Evolutionary conservation across 1,140 invertebrate species (phyloP).

Genomic region (Caenorhabditis latens): DNA sequence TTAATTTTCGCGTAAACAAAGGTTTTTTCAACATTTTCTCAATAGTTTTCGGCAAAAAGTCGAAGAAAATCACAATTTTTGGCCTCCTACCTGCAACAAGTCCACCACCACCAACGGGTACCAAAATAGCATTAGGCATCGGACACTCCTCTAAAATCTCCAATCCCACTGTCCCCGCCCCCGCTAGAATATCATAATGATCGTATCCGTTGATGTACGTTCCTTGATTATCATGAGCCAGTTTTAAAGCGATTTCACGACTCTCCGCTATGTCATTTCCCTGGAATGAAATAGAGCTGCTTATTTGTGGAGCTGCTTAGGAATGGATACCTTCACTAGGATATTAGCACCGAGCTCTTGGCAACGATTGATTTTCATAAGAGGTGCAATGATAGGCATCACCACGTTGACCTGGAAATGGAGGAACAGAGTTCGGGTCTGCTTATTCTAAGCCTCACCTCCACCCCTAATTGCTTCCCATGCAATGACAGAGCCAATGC

Average conservation of each 20-base stretch:
- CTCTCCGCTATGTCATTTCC: constrained; percentile 59
- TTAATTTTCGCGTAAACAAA: no score
- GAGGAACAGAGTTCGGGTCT: neutral
- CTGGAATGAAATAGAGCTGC: neutral
- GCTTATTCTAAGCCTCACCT: neutral
- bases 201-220: constrained; percentile 80
- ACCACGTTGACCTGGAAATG: constrained; percentile 87
- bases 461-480: constrained; percentile 83
- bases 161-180: constrained; percentile 89
- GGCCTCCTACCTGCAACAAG: constrained; percentile 84
- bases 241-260: constrained; percentile 57
- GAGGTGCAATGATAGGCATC: constrained; percentile 89
- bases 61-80: no score
- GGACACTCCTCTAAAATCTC: constrained; percentile 85
- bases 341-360: constrained; percentile 87
- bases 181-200: constrained; percentile 90
- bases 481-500: constrained; percentile 89
- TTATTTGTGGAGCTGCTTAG: neutral
- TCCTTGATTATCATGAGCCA: constrained; percentile 55
- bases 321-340: constrained; percentile 82
- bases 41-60: no score
- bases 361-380: constrained; percentile 92
- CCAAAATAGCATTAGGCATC: constrained; percentile 79
- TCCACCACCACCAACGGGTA: constrained; percentile 90
- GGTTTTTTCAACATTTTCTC: no score